Base-by-base conservation (phyloP, 2,797 vertebrate species). In the Ispidina lecontei region DNA sequence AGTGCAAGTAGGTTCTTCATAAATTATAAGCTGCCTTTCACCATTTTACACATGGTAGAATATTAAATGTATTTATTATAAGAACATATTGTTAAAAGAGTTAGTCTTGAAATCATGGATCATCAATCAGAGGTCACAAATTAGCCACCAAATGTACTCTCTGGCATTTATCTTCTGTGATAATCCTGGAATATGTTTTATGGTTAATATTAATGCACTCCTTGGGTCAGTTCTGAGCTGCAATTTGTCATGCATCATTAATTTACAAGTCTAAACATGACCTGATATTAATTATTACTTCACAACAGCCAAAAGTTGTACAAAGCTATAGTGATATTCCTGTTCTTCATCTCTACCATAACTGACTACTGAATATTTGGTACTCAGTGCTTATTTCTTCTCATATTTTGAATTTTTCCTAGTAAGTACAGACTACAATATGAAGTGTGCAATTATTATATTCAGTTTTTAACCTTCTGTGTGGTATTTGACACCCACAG, bases 261-360 rank as follows among this genome's bases (percentile, higher is more conserved):
- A 92, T 89, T 92, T 70, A 51, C 37, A 88, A 74, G 84, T 47
- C 77, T 88, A 89, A 94, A 79, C 39, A 79, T 71, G 51, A 93
- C 46, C 14, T 74, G 58, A 58, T 79, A 87, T 71, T 89, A 94
- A 90, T 87, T 84, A 88, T 74, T 91, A 39, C 14, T 86, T 90
- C 10, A 10, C 7, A 76, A 35, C 47, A 74, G 54, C 22, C 16
- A 28, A 60, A 82, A 7, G 37, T 71, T 79, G 85, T 52, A 69
- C 68, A 62, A 76, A 71, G 37, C 46, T 67, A 25, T n/a, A 70
- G 44, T 60, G n/a, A 68, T 78, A 71, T 63, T 82, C 23, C 41
- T 80, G 23, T 72, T 94, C 28, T 44, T 77, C n/a, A n/a, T 82
- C 29, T 76, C 68, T 77, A 70, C 17, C 39, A 16, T 17, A 78